These are phyloP conservation scores for Tetragonula clypearis DNA, from an alignment of 1,140 invertebrate species.

Conservation along the genomic window DNA sequence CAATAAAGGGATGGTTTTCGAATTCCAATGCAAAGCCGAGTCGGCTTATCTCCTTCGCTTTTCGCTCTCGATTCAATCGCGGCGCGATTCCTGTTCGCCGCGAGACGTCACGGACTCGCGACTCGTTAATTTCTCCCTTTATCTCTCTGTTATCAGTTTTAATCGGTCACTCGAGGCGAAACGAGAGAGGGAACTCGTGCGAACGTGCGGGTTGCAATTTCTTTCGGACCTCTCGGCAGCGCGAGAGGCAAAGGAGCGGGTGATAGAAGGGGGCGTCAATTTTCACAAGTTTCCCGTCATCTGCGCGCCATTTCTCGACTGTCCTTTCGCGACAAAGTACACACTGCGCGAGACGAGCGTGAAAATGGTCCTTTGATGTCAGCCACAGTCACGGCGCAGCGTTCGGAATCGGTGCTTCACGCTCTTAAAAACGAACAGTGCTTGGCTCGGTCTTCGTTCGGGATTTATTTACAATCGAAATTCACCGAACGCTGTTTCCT, in stretches of 20 bases:
- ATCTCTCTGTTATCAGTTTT: not conserved
- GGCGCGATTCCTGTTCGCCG: no score
- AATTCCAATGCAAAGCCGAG: not conserved
- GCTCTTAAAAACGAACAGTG: constrained; percentile 1
- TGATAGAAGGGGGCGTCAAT: not conserved
- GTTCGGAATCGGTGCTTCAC: not conserved
- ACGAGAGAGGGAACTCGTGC: no score
- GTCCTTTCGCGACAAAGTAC: constrained; percentile 1
- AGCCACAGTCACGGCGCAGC: not conserved
- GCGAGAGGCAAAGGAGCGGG: not conserved
- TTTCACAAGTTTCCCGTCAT: constrained; percentile 3
- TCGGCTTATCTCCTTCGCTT: not conserved
- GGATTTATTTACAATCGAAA: constrained; percentile 29
- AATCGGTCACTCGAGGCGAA: no score
- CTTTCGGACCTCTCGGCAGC: no score
- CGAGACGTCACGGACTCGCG: no score
- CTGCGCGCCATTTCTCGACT: not conserved
- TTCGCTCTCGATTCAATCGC: no score
- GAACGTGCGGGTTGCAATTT: no score
- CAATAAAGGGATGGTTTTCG: not conserved
- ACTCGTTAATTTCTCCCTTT: not conserved
- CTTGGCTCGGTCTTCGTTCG: not conserved
- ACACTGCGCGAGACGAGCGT: not conserved
- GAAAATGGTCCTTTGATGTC: constrained; percentile 45
- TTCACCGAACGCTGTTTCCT: not conserved